phyloP scores from a whole-genome alignment of 2,113 vertebrate species.

The Chaetodon auriga region DNA sequence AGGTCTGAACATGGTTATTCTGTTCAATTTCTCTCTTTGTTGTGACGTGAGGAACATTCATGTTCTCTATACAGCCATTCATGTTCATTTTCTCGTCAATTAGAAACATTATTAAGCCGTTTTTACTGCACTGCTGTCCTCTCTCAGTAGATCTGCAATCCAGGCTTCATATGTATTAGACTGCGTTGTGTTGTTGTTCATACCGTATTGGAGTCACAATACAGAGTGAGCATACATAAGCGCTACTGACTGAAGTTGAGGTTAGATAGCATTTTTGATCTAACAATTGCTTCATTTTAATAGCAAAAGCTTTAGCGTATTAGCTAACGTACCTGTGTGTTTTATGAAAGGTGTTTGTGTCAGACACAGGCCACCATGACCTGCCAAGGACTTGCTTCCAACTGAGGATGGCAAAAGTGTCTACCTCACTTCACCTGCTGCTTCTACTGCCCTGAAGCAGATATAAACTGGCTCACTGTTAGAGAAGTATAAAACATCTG shows the following conservation, averaged over 20 bases:
- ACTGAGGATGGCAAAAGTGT: background rate
- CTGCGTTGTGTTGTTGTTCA: background rate
- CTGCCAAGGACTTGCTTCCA: background rate
- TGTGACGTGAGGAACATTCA: slow-evolving; percentile 6
- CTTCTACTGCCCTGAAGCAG: background rate
- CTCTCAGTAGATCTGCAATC: background rate
- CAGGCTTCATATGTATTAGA: background rate
- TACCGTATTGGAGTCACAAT: background rate
- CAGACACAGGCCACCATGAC: background rate
- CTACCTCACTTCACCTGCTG: background rate
- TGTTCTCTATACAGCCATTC: background rate
- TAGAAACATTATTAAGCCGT: background rate
- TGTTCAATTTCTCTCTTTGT: slow-evolving; percentile 5
- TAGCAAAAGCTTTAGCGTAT: background rate
- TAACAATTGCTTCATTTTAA: background rate
- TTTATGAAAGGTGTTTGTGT: background rate
- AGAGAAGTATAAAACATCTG: background rate
- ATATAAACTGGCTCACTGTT: background rate
- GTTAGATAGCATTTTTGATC: background rate
- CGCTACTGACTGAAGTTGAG: background rate
- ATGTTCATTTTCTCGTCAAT: background rate
- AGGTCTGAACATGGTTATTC: slow-evolving; percentile 2
- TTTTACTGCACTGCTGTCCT: background rate
- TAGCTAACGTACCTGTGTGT: background rate
- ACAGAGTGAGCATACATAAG: background rate